Percentiles rank a stretch among this genome's conserved stretches.
These are phyloP conservation scores for Melanotaenia parkinsoni DNA, from an alignment of 2,797 vertebrate genomes.

Conservation along the genomic window DNA sequence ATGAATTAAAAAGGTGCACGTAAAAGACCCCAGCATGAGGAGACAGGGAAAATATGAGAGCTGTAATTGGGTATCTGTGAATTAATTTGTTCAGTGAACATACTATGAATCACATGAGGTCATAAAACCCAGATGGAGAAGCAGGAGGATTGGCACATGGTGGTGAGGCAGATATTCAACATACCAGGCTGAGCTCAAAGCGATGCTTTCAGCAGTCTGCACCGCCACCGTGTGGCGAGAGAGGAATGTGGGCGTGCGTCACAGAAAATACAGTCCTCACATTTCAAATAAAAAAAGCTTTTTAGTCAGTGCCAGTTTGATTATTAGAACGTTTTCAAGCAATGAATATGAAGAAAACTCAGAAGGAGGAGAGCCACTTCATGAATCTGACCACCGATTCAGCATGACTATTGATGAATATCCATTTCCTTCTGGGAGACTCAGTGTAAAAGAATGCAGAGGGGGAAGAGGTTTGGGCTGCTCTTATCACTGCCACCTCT, in stretches of 20 bases:
- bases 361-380: neutral
- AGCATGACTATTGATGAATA: constrained; percentile 25
- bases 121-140: constrained; percentile 61
- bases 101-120: constrained; percentile 63
- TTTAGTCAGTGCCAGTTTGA: constrained; percentile 17
- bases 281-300: constrained; percentile 9
- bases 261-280: neutral
- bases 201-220: constrained; percentile 29
- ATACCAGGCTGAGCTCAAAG: neutral
- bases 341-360: neutral
- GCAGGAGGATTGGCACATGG: constrained; percentile 45
- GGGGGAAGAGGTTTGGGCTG: constrained; percentile 24
- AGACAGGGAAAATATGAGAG: constrained; percentile 43
- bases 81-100: constrained; percentile 68
- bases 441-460: constrained; percentile 53
- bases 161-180: constrained; percentile 20
- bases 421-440: constrained; percentile 38
- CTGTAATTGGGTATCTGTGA: constrained; percentile 57
- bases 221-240: constrained; percentile 63
- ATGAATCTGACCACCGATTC: constrained; percentile 4
- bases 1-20: constrained; percentile 47
- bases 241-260: neutral
- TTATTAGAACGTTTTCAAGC: neutral
- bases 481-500: constrained; percentile 72
- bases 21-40: constrained; percentile 21